Conservation (phyloP, 2,797 vertebrate species). For the Pipistrellus pygmaeus region DNA sequence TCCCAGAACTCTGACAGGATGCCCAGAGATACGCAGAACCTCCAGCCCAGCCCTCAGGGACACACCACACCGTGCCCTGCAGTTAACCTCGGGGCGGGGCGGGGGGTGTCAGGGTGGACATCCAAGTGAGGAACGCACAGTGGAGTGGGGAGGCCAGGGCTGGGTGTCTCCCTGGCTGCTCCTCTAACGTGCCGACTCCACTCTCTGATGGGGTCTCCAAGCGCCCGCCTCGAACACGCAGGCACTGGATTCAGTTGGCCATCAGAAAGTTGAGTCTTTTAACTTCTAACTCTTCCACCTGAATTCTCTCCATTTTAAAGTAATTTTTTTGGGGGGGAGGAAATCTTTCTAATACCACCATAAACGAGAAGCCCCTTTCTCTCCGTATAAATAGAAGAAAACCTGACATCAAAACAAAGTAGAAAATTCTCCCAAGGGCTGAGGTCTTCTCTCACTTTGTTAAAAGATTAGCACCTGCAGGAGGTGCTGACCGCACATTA, state of each 20-base stretch:
- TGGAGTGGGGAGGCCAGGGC: no score
- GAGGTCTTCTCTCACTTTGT: background rate
- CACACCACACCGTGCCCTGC: background rate
- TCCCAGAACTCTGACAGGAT: background rate
- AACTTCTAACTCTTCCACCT: background rate
- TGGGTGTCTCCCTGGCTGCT: no score
- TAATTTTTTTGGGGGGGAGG: background rate
- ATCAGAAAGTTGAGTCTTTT: background rate
- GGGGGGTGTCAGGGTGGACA: background rate
- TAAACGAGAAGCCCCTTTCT: background rate
- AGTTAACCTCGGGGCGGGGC: no score
- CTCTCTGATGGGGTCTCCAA: background rate
- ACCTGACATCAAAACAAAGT: background rate
- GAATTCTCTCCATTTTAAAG: background rate
- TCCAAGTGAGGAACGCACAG: fast-evolving
- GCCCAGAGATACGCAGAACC: background rate
- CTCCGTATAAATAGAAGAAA: background rate
- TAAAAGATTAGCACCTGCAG: background rate
- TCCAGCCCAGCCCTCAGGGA: no score
- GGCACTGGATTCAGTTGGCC: background rate
- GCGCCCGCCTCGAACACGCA: background rate
- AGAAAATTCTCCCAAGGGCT: background rate
- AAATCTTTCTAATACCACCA: background rate
- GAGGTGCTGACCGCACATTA: fast-evolving
- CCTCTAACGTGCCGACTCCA: background rate